Evolutionary conservation across 35 echinoderm and acorn worm genomes (phyloP).

Genomic region (Anneissia japonica): DNA sequence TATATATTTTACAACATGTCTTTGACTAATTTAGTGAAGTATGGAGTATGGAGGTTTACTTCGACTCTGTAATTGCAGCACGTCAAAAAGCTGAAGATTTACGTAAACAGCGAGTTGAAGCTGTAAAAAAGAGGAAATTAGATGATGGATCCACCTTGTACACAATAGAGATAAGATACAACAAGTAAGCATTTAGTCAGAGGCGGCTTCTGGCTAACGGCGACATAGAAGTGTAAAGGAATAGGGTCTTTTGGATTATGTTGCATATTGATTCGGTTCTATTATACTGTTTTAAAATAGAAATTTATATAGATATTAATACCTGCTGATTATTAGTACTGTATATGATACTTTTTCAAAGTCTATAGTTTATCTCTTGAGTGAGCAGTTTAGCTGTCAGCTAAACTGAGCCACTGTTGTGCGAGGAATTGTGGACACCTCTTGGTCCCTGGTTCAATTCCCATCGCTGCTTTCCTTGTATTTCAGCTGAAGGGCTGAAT

Average conservation of each 20-base stretch:
- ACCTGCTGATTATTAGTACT: background rate
- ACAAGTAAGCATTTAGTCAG: constrained; percentile 37
- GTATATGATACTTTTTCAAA: background rate
- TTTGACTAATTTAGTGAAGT: constrained; percentile 29
- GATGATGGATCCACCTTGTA: constrained; percentile 45
- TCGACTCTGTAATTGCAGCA: background rate
- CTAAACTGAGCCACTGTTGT: no score
- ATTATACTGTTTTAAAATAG: background rate
- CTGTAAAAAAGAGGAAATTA: constrained; percentile 47
- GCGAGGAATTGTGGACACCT: no score
- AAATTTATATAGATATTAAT: background rate
- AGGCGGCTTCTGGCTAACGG: background rate
- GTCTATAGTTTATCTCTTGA: background rate
- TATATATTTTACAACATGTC: background rate
- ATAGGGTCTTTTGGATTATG: no score
- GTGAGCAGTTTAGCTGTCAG: no score
- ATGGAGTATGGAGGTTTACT: constrained; percentile 58
- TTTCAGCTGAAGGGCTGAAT: no score
- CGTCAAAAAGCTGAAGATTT: background rate
- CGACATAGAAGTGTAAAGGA: background rate
- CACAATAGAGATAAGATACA: constrained; percentile 31
- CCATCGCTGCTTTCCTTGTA: no score
- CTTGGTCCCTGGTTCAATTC: no score
- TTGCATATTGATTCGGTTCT: no score
- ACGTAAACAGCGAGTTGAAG: background rate